Percentiles rank a stretch among this genome's conserved stretches.
phyloP scores from a whole-genome alignment of 2,888 invertebrate genomes.

The Apotomis capreana region DNA sequence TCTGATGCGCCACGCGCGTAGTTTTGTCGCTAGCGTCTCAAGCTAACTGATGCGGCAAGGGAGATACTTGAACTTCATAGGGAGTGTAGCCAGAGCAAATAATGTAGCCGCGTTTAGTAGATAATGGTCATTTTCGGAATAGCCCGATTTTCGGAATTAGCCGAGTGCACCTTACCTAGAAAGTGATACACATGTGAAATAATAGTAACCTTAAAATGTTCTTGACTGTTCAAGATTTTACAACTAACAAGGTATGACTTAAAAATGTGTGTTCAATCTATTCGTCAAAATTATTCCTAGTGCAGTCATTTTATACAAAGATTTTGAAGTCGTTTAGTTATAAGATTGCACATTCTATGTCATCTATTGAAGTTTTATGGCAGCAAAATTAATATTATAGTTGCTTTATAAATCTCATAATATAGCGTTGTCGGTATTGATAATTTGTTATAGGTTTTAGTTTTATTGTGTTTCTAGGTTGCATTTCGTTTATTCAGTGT shows the following conservation, averaged over 20 bases:
- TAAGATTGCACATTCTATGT: slow-evolving; percentile 7
- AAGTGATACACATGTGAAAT: slow-evolving; percentile 10
- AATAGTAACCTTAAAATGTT: slow-evolving; percentile 21
- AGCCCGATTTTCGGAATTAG: too few relatives aligned
- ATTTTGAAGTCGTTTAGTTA: slow-evolving; percentile 11
- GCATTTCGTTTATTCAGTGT: slow-evolving; percentile 44
- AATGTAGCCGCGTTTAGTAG: too few relatives aligned
- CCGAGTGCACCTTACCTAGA: too few relatives aligned
- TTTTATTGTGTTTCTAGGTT: slow-evolving; percentile 31
- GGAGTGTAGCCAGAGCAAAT: too few relatives aligned
- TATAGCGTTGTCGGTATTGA: slow-evolving; percentile 9
- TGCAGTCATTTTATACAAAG: slow-evolving; percentile 1
- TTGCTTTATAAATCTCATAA: slow-evolving; percentile 27
- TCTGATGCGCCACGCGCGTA: too few relatives aligned
- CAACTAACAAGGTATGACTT: slow-evolving; percentile 9
- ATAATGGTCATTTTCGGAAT: too few relatives aligned
- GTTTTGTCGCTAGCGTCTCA: too few relatives aligned
- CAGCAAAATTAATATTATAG: slow-evolving; percentile 24
- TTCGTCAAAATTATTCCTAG: slow-evolving; percentile 7
- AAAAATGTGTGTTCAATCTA: slow-evolving; percentile 10
- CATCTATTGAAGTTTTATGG: slow-evolving; percentile 3
- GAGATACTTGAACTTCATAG: too few relatives aligned
- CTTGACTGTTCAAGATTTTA: slow-evolving; percentile 12
- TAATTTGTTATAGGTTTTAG: slow-evolving; percentile 19
- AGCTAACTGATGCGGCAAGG: too few relatives aligned